Base-by-base conservation (phyloP, 2,113 vertebrate genomes). In the Siniperca chuatsi region DNA sequence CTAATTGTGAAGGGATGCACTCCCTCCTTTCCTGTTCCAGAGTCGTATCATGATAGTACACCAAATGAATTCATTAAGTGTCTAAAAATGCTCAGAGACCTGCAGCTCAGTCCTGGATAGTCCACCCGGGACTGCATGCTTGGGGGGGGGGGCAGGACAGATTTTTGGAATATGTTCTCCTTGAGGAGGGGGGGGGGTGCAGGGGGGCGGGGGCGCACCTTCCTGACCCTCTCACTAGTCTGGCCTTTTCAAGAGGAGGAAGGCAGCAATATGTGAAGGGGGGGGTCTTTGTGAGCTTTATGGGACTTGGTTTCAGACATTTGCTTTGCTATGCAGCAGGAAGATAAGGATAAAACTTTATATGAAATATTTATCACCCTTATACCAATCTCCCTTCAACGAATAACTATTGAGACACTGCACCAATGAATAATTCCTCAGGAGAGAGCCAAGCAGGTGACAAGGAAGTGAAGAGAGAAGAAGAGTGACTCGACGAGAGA, bases 291-390 rank as follows among this genome's bases (percentile, higher is more conserved):
- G 70, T 71, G 78, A 78, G 68, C 75, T 89, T 92, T 70, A 77
- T 48, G 46, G 72, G 62, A 87, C 73, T 70, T 35, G 13, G 57
- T 78, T 84, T 89, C 72, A 92, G 69, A 73, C 74, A 67, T 93
- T 90, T 91, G 74, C 86, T 91, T 86, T 83, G 72, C 82, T 90
- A 75, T 50, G 61, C 69, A 86, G 79, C 44, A 20, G 66, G 2
- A 54, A 94, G 87, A 94, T 91, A 89, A 87, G 85, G 75, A 91
- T 93, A 91, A 92, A 92, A 93, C 84, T 83, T 85, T 54, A 78
- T 79, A 89, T 95, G 61, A 94, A 93, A 94, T 92, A 93, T 95
- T 90, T 90, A 94, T 90, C 73, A 85, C 65, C 78, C 72, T 88
- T 92, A 91, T 89, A 91, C 88, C 88, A 90, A 89, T 93, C 87